These are phyloP conservation scores for Drosophila pullipes DNA, from an alignment of 2,888 invertebrate genomes.

Conservation along the genomic window DNA sequence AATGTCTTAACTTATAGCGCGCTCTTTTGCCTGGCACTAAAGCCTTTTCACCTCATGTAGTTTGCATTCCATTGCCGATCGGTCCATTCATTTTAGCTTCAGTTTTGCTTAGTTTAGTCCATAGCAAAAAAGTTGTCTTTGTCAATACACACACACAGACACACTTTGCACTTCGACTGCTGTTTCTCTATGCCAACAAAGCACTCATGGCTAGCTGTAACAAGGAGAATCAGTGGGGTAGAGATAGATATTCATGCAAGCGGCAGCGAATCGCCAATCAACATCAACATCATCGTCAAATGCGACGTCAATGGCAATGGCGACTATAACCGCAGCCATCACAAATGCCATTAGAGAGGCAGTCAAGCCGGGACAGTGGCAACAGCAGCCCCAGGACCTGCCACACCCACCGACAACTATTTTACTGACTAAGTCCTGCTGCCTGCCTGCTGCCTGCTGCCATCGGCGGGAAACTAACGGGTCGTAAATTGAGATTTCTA, in stretches of 20 bases:
- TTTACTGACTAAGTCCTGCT: conserved; percentile 14
- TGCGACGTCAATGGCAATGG: conserved; percentile 49
- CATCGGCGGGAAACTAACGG: conserved; percentile 61
- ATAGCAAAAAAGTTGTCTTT: conserved; percentile 50
- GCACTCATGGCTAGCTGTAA: conserved; percentile 33
- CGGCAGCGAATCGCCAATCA: conserved; percentile 75
- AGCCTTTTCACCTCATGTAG: conserved; percentile 8
- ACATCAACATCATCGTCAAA: conserved; percentile 77
- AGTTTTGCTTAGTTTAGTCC: conserved; percentile 25
- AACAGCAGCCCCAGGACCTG: background rate
- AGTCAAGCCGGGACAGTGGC: conserved; percentile 27
- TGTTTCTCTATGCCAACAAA: conserved; percentile 33
- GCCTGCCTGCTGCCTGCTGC: conserved; percentile 9
- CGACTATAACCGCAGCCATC: conserved; percentile 78
- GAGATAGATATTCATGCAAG: conserved; percentile 51
- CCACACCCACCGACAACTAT: conserved; percentile 39
- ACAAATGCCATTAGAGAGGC: conserved; percentile 76
- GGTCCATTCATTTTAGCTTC: conserved; percentile 1
- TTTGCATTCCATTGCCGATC: conserved; percentile 31
- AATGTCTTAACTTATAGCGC: conserved; percentile 62
- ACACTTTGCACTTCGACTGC: conserved; percentile 48
- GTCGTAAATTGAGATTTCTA: conserved; percentile 81
- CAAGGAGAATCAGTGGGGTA: background rate
- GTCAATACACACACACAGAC: conserved; percentile 44
- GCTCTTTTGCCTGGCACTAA: conserved; percentile 45